Evolutionary conservation across 2,888 invertebrate genomes (phyloP).

Genomic region (Gnatocerus cornutus): DNA sequence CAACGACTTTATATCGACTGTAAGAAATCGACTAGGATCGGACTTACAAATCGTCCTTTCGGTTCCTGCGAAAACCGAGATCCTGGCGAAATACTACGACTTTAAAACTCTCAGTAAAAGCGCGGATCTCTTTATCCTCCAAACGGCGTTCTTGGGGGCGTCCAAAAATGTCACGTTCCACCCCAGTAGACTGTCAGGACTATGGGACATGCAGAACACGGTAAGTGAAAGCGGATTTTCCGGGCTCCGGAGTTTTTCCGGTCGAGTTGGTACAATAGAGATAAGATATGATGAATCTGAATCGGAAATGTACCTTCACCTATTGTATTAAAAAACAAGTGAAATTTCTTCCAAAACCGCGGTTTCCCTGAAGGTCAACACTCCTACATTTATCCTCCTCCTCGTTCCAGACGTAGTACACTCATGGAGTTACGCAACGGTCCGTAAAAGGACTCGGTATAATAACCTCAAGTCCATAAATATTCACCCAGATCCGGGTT

Average conservation of each 20-base stretch:
- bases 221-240: conserved; percentile 68
- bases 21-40: conserved; percentile 70
- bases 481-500: conserved; percentile 43
- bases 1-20: conserved; percentile 73
- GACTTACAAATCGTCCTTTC: conserved; percentile 76
- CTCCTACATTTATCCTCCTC: conserved; percentile 29
- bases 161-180: conserved; percentile 82
- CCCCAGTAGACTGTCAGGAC: conserved; percentile 82
- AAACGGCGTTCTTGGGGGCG: conserved; percentile 79
- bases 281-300: conserved; percentile 8
- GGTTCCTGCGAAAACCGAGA: conserved; percentile 78
- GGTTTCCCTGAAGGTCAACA: conserved; percentile 8
- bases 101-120: conserved; percentile 78
- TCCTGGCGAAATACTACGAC: conserved; percentile 82
- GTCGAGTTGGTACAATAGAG: not conserved
- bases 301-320: conserved; percentile 38
- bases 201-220: conserved; percentile 85
- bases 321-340: conserved; percentile 30
- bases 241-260: conserved; percentile 16
- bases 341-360: conserved; percentile 2
- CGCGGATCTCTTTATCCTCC: conserved; percentile 79
- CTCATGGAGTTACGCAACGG: conserved; percentile 33
- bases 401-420: conserved; percentile 34
- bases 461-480: conserved; percentile 40
- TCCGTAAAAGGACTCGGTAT: conserved; percentile 38